Conservation (phyloP, 2,888 invertebrate genomes). For the Argyresthia albistria region DNA sequence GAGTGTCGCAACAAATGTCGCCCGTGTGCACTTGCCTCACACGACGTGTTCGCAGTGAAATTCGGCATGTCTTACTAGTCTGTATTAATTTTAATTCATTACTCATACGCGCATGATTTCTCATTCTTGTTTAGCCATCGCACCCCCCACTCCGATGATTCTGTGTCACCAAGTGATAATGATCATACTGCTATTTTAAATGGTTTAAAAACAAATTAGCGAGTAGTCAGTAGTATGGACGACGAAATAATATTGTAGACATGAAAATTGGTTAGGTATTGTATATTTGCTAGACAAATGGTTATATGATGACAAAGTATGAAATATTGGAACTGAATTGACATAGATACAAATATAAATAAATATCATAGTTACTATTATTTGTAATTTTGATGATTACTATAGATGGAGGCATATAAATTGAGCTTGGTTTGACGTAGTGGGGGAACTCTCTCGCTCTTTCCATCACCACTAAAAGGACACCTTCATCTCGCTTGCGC, state of each 20-base stretch:
- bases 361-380: slow-evolving; percentile 19
- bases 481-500: too few species aligned
- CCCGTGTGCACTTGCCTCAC: background rate
- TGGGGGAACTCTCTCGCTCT: too few species aligned
- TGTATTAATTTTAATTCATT: slow-evolving; percentile 14
- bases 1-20: background rate
- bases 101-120: slow-evolving; percentile 3
- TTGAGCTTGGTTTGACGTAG: too few species aligned
- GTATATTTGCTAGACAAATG: slow-evolving; percentile 39
- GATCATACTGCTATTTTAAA: slow-evolving; percentile 12
- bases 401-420: too few species aligned
- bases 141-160: background rate
- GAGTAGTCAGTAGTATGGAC: slow-evolving; percentile 45
- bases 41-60: background rate
- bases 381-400: slow-evolving; percentile 32
- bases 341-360: slow-evolving; percentile 20
- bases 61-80: slow-evolving; percentile 26
- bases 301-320: slow-evolving; percentile 28
- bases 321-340: slow-evolving; percentile 45
- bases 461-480: too few species aligned
- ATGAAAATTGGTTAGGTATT: slow-evolving; percentile 44
- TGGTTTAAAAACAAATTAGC: slow-evolving; percentile 51
- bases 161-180: slow-evolving; percentile 22
- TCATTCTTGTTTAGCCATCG: slow-evolving; percentile 1
- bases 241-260: slow-evolving; percentile 17